A percentile compares a stretch with the other conserved stretches of the same genome.
phyloP scores from a whole-genome alignment of 2,888 invertebrate genomes.

The Tanypteryx hageni region DNA sequence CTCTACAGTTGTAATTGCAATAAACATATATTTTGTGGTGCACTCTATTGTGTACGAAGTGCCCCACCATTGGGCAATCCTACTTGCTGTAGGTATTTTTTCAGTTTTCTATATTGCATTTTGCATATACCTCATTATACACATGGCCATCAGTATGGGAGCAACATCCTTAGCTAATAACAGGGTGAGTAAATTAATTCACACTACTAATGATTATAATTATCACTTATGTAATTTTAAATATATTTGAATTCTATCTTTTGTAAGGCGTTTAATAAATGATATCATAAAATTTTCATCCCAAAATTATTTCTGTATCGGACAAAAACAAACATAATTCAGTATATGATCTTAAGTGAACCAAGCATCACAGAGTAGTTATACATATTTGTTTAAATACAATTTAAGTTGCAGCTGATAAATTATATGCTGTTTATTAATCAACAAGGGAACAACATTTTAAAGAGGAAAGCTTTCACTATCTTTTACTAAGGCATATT shows the following conservation, averaged over 20 bases:
- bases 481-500: too few relatives aligned
- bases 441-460: too few relatives aligned
- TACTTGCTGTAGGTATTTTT: slow-evolving; percentile 76
- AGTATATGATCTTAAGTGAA: too few relatives aligned
- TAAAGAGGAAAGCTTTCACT: too few relatives aligned
- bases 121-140: slow-evolving; percentile 85
- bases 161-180: slow-evolving; percentile 71
- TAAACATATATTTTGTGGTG: slow-evolving; percentile 88
- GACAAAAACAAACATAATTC: too few relatives aligned
- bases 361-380: too few relatives aligned
- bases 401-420: too few relatives aligned
- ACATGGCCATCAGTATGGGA: slow-evolving; percentile 84
- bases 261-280: not conserved
- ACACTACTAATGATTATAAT: not conserved
- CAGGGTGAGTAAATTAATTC: slow-evolving; percentile 69
- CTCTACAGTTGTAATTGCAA: slow-evolving; percentile 84
- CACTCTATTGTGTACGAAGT: slow-evolving; percentile 78
- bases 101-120: slow-evolving; percentile 84
- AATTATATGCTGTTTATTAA: too few relatives aligned
- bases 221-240: not conserved
- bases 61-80: slow-evolving; percentile 75
- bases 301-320: not conserved
- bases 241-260: not conserved
- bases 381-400: too few relatives aligned
- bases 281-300: not conserved